Conservation (phyloP, 2,113 vertebrate species). For the Myotis brandtii region DNA sequence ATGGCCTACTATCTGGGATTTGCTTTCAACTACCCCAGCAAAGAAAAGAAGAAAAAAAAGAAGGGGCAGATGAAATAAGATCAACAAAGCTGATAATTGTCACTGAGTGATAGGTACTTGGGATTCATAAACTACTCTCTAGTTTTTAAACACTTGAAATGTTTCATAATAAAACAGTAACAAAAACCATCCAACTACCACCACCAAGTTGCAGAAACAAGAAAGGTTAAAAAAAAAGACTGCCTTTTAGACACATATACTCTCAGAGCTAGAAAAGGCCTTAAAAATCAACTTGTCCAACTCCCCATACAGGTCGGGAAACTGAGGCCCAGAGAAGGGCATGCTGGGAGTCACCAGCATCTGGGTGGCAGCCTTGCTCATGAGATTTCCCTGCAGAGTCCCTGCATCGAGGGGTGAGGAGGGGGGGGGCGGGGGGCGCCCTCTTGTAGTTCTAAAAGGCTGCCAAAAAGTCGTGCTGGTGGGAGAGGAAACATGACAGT, state of each 20-base stretch:
- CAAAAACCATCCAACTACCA: neutral
- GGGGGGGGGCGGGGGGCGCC: no score
- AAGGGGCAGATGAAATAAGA: neutral
- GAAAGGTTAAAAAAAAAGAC: neutral
- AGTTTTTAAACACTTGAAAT: neutral
- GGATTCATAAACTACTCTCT: neutral
- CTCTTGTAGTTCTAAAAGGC: neutral
- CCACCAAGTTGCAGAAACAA: neutral
- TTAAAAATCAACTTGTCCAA: neutral
- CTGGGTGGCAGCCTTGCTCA: neutral
- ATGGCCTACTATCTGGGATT: neutral
- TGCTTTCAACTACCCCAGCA: neutral
- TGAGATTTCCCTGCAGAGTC: neutral
- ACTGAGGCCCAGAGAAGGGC: neutral
- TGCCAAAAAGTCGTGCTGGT: neutral
- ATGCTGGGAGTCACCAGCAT: neutral
- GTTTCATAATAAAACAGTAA: constrained; percentile 21
- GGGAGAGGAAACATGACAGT: neutral
- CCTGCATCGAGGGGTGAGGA: neutral
- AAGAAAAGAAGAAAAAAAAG: neutral
- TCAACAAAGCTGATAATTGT: neutral
- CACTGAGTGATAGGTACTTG: neutral
- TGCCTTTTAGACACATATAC: neutral
- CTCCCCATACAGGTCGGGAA: neutral
- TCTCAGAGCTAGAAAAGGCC: neutral